Evolutionary conservation across 2,113 vertebrate species (phyloP), one percentile per base, ranked within the genome.

Genomic region (Archocentrus centrarchus): DNA sequence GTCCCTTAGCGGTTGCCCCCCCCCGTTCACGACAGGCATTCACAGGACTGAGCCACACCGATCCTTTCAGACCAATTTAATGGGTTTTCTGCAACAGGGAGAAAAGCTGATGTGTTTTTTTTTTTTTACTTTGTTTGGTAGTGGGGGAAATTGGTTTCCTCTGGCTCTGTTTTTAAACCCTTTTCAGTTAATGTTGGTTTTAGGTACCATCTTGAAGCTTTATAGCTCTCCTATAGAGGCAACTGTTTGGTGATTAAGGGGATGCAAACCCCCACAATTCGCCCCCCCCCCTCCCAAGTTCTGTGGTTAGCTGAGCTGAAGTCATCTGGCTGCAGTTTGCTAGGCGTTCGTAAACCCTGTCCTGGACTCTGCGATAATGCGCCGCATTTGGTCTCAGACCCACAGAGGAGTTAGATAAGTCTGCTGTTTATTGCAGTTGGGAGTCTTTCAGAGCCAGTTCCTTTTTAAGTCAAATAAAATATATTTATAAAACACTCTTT

Each of bases 51-150:
- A 88, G 83, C 84, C 59, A 17, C 68, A 4, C n/a, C 14, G 37
- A 89, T 77, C 61, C 59, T 87, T 87, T 89, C 86, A 79, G 30
- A 66, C 1, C 1, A 5, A 24, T 76, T 73, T 90, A 87, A 90
- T 90, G 76, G 91, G 86, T 88, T 92, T 91, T 83, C 63, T 79
- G 80, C 89, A 62, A 80, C 47, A 24, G 10, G 7, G 64, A 47
- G 83, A 73, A 76, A 63, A 81, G 68, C 79, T 39, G 66, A 44
- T 44, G 63, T 20, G n/a, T n/a, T n/a, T n/a, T 32, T 11, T 0
- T 8, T 53, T 20, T 41, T 53, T n/a, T 59, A 62, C 55, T 83
- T 79, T 87, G 75, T 81, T 82, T 76, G 86, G 58, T 78, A 77
- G 59, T 1, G 76, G 59, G 61, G 68, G 83, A 73, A 80, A 88